Evolutionary conservation across 2,113 vertebrate species (phyloP), one percentile per base, ranked within the genome.

Genomic region (Proteles cristata): DNA sequence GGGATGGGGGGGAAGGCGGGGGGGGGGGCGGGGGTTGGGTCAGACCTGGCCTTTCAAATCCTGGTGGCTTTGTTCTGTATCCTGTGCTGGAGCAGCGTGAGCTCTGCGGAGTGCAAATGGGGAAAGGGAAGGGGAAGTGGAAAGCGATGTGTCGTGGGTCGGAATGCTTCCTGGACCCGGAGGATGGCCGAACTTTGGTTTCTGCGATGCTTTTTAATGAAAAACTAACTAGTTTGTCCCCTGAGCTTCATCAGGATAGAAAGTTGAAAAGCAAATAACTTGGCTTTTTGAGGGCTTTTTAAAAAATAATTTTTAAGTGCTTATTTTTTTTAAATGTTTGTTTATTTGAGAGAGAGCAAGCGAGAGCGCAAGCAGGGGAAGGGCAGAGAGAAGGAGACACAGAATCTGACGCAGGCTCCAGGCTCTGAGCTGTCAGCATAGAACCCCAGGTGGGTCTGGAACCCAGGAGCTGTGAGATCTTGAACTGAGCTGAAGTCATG

Each of bases 81-180:
- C 16, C n/a, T 0, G 15, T 2, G 43, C 7, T 25, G 39, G 39
- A 48, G 48, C 31, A 23, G 58, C 0, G 0, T 5, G 50, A 16
- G 39, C 68, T 31, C 15, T 15, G 84, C 45, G 31, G 39, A 6
- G 10, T 17, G 74, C 55, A 80, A 4, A 23, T 23, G 9, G 48
- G 48, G 7, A 4, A 2, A n/a, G 31, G 86, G 26, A 9, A 48
- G 7, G 53, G 15, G 19, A n/a, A n/a, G 19, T 26, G 73, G 25
- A 28, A 66, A 65, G 63, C n/a, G 55, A 9, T 26, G 74, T 21
- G 3, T 80, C 14, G 61, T 26, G 76, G 23, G 10, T 11, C 3
- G 3, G 53, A 65, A 45, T 5, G 58, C 35, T 26, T 35, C 35
- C 25, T 16, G 33, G 76, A 0, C 61, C 8, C 0, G 28, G 33